Evolutionary conservation across 2,113 vertebrate genomes (phyloP).

Genomic region (Ia io): DNA sequence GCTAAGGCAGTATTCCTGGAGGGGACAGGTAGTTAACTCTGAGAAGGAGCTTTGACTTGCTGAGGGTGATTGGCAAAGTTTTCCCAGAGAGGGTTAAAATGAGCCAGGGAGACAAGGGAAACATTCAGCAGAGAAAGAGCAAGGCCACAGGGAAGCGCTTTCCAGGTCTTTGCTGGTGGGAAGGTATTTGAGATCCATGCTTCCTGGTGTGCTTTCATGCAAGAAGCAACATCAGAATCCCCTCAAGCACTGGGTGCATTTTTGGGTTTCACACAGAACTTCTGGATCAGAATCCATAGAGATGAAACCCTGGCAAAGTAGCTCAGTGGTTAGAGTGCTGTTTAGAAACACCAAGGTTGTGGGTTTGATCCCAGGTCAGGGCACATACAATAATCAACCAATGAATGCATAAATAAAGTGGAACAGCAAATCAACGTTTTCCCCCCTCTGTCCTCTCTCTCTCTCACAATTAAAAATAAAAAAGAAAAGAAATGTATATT

Average conservation of each 20-base stretch:
- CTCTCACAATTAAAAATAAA: not conserved
- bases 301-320: not conserved
- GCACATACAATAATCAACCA: not conserved
- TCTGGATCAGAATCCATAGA: not conserved
- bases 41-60: not conserved
- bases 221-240: not conserved
- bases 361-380: not conserved
- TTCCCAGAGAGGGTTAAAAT: not conserved
- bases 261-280: not conserved
- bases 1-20: not conserved
- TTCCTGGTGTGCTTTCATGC: not conserved
- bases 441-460: not conserved
- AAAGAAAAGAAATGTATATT: not conserved
- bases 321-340: not conserved
- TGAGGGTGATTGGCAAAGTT: not conserved
- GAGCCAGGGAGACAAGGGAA: not conserved
- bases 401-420: not conserved
- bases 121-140: not conserved
- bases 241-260: not conserved
- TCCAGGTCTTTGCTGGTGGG: not conserved
- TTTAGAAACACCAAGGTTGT: not conserved
- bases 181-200: not conserved
- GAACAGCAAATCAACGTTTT: not conserved
- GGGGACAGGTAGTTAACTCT: not conserved
- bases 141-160: not conserved